Percentiles rank a stretch among this genome's conserved stretches.
phyloP scores from a whole-genome alignment of 2,888 invertebrate species.

The Drepanosiphum platanoidis region DNA sequence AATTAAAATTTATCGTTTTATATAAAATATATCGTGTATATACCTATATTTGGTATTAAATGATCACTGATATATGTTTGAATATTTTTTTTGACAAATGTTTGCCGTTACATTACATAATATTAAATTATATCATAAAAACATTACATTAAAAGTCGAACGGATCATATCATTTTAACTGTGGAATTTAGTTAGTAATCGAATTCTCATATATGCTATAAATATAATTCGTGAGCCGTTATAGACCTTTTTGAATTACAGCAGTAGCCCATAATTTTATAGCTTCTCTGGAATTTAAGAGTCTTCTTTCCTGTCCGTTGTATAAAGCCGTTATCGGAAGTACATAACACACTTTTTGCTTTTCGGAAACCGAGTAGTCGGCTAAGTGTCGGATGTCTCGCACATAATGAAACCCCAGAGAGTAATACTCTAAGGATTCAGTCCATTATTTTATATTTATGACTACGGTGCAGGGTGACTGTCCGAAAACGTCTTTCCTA shows the following conservation, averaged over 20 bases:
- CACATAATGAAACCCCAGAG: conserved; percentile 53
- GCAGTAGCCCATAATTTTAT: conserved; percentile 37
- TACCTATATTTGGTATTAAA: too few species aligned
- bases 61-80: neutral
- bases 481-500: conserved; percentile 29
- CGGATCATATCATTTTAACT: neutral
- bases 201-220: conserved; percentile 10
- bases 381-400: conserved; percentile 57
- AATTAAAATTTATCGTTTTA: too few species aligned
- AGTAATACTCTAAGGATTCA: conserved; percentile 54
- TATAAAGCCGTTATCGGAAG: conserved; percentile 47
- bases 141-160: neutral
- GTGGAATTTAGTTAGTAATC: conserved; percentile 23
- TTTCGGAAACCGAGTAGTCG: conserved; percentile 40
- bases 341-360: conserved; percentile 54
- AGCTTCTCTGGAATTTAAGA: conserved; percentile 53
- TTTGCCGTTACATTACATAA: neutral
- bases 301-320: conserved; percentile 55
- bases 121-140: neutral
- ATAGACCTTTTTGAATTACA: conserved; percentile 36
- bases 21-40: too few species aligned
- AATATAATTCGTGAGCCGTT: conserved; percentile 33
- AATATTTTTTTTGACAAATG: neutral
- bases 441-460: conserved; percentile 56
- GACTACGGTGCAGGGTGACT: conserved; percentile 27